Conservation (phyloP, 1,140 invertebrate species). For the Drosophila azteca region DNA sequence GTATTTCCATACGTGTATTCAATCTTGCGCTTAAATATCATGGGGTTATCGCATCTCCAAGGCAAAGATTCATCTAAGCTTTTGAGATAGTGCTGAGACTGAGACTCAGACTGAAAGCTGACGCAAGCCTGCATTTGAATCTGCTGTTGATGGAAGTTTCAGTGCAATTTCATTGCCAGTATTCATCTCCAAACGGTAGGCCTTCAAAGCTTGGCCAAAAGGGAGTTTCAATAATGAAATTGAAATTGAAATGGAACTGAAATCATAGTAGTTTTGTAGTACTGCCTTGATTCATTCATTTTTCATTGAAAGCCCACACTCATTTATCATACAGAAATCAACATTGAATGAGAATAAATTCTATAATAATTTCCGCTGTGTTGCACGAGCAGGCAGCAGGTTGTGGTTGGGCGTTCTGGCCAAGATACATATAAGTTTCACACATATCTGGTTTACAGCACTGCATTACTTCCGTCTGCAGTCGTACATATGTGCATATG, state of each 20-base stretch:
- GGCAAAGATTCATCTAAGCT: slow-evolving; percentile 29
- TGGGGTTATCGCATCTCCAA: slow-evolving; percentile 17
- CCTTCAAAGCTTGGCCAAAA: no score
- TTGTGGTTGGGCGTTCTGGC: slow-evolving; percentile 47
- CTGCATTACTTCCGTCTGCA: slow-evolving; percentile 42
- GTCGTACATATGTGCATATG: neutral
- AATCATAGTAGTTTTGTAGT: no score
- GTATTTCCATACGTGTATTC: no score
- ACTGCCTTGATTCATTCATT: no score
- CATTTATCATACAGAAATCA: no score
- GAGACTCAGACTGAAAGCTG: neutral
- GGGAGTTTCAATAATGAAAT: no score
- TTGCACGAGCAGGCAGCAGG: slow-evolving; percentile 37
- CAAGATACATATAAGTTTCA: slow-evolving; percentile 10
- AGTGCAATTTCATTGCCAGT: no score
- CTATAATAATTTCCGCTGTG: neutral
- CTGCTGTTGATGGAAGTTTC: no score
- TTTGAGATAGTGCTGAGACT: slow-evolving; percentile 7
- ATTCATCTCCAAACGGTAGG: no score
- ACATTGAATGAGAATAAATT: slow-evolving; percentile 12
- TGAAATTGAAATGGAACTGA: no score
- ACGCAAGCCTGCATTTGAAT: no score
- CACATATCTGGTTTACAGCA: slow-evolving; percentile 24
- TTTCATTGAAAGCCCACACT: slow-evolving; percentile 25
- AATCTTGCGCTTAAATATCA: no score